phyloP scores from a whole-genome alignment of 2,797 vertebrate genomes.

The Hemibagrus guttatus region DNA sequence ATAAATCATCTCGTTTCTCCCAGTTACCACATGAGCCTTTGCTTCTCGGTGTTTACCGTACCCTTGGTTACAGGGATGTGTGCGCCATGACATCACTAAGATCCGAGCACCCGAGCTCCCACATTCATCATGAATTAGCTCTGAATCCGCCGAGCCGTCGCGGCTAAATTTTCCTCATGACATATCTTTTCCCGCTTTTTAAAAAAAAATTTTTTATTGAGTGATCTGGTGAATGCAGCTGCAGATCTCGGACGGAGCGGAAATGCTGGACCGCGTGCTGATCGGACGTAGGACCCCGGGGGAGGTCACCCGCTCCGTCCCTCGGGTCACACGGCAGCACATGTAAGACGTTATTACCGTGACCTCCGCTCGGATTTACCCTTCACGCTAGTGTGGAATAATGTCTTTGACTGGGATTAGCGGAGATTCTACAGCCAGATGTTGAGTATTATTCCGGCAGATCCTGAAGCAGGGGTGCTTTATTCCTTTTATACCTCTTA shows the following conservation, averaged over 20 bases:
- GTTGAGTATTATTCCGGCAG: background rate
- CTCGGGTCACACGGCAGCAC: slow-evolving; percentile 33
- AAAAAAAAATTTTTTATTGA: slow-evolving; percentile 49
- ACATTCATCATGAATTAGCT: slow-evolving; percentile 32
- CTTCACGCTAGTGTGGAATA: background rate
- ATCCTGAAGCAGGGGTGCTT: background rate
- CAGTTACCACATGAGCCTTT: slow-evolving; percentile 14
- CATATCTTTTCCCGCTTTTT: slow-evolving; percentile 28
- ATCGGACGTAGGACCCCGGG: slow-evolving; percentile 65
- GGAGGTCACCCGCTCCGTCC: slow-evolving; percentile 65
- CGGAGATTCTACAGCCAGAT: background rate
- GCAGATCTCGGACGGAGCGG: slow-evolving; percentile 69
- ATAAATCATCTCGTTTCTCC: slow-evolving; percentile 24
- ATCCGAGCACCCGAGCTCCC: slow-evolving; percentile 12
- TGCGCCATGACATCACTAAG: slow-evolving; percentile 10
- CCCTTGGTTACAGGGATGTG: slow-evolving; percentile 24
- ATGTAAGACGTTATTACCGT: background rate
- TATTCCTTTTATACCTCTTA: background rate
- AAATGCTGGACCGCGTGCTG: slow-evolving; percentile 66
- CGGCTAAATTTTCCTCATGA: slow-evolving; percentile 42
- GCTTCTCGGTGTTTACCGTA: slow-evolving; percentile 25
- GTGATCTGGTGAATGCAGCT: slow-evolving; percentile 66
- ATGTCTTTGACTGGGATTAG: background rate
- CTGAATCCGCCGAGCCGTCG: background rate
- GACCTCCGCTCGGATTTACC: background rate